Evolutionary conservation across 2,113 vertebrate genomes (phyloP).

Genomic region (Pomatostomus ruficeps): DNA sequence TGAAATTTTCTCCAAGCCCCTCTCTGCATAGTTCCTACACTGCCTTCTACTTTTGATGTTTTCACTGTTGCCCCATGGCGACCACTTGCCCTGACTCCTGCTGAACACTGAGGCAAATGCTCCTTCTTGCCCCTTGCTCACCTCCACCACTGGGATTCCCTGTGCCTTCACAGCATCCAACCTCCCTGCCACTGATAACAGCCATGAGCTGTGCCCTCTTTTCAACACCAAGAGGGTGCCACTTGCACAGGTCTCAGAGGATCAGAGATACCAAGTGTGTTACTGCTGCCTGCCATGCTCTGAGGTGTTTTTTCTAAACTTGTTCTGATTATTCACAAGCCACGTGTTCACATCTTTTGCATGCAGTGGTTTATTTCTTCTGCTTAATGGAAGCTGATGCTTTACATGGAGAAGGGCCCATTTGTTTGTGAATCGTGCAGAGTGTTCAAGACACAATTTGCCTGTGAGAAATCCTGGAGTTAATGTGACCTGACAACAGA

Average conservation of each 20-base stretch:
- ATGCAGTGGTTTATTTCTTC: background rate
- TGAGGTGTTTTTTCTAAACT: background rate
- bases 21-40: background rate
- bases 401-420: background rate
- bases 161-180: background rate
- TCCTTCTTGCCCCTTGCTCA: background rate
- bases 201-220: background rate
- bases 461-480: conserved; percentile 45
- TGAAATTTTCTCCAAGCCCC: background rate
- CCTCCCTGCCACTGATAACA: background rate
- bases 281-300: background rate
- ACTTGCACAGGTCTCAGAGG: background rate
- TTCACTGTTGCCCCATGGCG: background rate
- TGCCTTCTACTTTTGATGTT: background rate
- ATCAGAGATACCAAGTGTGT: background rate
- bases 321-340: conserved; percentile 5
- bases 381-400: conserved; percentile 33
- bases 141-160: background rate
- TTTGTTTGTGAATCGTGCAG: background rate
- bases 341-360: background rate
- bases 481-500: conserved; percentile 55
- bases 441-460: conserved; percentile 38
- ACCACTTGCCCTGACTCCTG: background rate
- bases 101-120: background rate
- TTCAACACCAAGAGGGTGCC: background rate